Conservation (phyloP, 2,113 vertebrate species). For the Barnardius zonarius region DNA sequence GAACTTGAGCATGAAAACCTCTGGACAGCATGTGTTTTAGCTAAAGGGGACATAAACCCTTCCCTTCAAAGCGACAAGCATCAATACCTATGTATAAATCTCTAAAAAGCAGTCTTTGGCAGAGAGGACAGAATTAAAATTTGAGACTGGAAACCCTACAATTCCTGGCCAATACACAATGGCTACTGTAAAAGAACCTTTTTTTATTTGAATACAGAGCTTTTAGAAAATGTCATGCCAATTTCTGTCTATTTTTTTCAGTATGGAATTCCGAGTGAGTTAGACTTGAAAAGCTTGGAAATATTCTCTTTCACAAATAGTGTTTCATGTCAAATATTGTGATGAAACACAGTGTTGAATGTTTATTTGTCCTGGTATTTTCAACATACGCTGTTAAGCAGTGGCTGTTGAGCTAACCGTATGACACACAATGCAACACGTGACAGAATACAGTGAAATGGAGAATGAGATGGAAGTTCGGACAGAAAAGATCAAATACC, state of each 20-base stretch:
- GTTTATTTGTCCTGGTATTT: background rate
- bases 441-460: background rate
- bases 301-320: background rate
- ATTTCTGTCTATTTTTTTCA: background rate
- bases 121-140: background rate
- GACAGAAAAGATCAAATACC: constrained; percentile 43
- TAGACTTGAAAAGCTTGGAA: background rate
- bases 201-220: background rate
- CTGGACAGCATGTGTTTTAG: background rate
- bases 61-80: background rate
- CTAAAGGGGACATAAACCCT: background rate
- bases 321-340: background rate
- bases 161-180: background rate
- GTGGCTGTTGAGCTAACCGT: background rate
- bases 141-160: background rate
- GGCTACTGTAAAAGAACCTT: background rate
- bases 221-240: background rate
- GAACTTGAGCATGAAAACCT: background rate
- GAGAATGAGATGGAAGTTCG: constrained; percentile 2
- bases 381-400: background rate
- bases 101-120: background rate
- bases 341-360: background rate
- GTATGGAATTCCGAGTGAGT: background rate
- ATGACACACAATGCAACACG: background rate
- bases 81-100: background rate